Evolutionary conservation across 2,888 invertebrate species (phyloP).

Genomic region (Acanthosepion lycidas): DNA sequence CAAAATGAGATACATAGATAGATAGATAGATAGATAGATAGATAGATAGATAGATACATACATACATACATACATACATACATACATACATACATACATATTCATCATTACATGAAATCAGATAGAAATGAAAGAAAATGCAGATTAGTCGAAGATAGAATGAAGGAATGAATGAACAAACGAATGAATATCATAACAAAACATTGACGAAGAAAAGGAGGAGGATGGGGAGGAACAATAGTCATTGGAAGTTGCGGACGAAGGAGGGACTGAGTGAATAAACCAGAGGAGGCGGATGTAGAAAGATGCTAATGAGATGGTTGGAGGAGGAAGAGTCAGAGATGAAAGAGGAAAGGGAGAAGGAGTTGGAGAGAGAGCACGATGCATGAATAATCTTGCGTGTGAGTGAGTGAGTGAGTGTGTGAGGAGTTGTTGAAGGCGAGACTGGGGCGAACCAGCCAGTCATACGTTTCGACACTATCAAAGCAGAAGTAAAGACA

Average conservation of each 20-base stretch:
- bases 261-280: not conserved
- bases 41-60: not conserved
- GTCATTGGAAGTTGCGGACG: not conserved
- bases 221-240: not conserved
- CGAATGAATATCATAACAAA: not conserved
- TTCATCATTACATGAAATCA: too few species aligned
- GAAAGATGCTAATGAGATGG: not conserved
- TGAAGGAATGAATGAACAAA: not conserved
- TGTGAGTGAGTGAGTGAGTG: not conserved
- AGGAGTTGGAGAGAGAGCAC: not conserved
- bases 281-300: not conserved
- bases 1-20: not conserved
- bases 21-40: slow-evolving; percentile 18
- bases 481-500: not conserved
- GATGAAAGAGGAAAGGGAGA: not conserved
- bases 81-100: not conserved
- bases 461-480: slow-evolving; percentile 42
- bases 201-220: not conserved
- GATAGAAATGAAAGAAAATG: too few species aligned
- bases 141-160: not conserved
- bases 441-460: slow-evolving; percentile 41
- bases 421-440: not conserved
- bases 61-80: not conserved
- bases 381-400: not conserved
- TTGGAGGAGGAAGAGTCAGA: not conserved